Evolutionary conservation across 2,888 invertebrate genomes (phyloP).

Genomic region (Mythimna vitellina): DNA sequence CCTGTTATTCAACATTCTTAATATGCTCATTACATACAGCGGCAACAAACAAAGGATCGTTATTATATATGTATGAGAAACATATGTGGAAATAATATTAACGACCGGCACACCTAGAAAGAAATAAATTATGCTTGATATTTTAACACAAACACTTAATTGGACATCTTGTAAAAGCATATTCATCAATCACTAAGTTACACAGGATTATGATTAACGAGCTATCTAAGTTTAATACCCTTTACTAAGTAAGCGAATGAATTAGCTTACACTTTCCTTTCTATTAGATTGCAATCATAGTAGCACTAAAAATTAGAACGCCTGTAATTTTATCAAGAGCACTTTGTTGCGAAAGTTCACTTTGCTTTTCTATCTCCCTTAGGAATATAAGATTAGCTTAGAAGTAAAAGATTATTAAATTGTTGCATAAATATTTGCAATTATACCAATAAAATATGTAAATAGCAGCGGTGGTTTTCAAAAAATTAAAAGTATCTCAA

Average conservation of each 20-base stretch:
- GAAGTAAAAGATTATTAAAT: neutral
- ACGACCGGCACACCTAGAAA: constrained; percentile 17
- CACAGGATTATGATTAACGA: constrained; percentile 41
- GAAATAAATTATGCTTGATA: constrained; percentile 18
- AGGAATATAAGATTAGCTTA: too few species aligned
- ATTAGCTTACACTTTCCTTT: constrained; percentile 17
- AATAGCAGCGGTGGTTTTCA: neutral
- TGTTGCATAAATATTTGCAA: neutral
- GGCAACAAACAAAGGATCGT: constrained; percentile 19
- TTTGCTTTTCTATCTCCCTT: neutral
- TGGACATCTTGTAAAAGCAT: constrained; percentile 11
- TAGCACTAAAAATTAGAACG: constrained; percentile 18
- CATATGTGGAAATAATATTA: constrained; percentile 17
- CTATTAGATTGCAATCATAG: neutral
- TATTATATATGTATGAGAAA: constrained; percentile 23
- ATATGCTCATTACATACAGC: neutral
- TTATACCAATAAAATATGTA: too few species aligned
- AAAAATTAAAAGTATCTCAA: neutral
- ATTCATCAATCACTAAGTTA: constrained; percentile 8
- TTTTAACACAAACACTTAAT: neutral
- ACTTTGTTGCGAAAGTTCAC: neutral
- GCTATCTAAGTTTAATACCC: constrained; percentile 5
- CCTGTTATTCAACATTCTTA: constrained; percentile 15
- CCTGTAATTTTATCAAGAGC: constrained; percentile 43
- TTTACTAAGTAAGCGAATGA: constrained; percentile 14